Percentiles rank a stretch among this genome's conserved stretches.
Evolutionary conservation across 2,797 vertebrate genomes (phyloP).

Genomic region (Arctocebus calabarensis): DNA sequence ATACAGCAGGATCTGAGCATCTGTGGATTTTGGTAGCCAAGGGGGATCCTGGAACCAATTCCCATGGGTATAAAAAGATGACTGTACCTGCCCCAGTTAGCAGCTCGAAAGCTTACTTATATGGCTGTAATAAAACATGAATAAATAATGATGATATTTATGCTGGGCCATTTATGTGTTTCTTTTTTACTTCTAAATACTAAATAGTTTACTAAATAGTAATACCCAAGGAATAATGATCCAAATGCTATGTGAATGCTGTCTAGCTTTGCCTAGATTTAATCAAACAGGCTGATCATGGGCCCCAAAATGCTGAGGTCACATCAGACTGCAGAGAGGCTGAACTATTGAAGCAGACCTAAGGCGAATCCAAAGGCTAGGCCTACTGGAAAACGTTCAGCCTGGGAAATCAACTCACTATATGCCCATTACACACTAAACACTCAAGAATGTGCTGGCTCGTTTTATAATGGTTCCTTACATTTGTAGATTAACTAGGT

Average conservation of each 20-base stretch:
- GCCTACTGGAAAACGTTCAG: neutral
- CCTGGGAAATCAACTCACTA: neutral
- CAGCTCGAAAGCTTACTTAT: neutral
- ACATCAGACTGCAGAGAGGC: neutral
- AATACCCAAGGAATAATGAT: neutral
- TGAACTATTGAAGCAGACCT: neutral
- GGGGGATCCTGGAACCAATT: neutral
- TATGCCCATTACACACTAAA: neutral
- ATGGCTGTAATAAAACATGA: neutral
- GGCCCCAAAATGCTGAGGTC: neutral
- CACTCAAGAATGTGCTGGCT: neutral
- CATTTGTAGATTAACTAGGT: neutral
- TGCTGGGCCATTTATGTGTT: neutral
- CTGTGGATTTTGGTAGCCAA: neutral
- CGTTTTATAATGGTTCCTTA: neutral
- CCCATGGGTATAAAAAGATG: neutral
- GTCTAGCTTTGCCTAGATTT: neutral
- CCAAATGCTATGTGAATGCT: neutral
- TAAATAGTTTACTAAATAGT: neutral
- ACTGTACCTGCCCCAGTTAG: neutral
- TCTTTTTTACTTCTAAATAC: neutral
- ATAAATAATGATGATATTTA: constrained; percentile 15
- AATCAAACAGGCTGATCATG: neutral
- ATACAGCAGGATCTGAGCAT: neutral
- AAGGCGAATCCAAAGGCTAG: neutral